A percentile compares a stretch with the other conserved stretches of the same genome.
phyloP scores from a whole-genome alignment of 2,888 invertebrate species.

The Pocota personata region DNA sequence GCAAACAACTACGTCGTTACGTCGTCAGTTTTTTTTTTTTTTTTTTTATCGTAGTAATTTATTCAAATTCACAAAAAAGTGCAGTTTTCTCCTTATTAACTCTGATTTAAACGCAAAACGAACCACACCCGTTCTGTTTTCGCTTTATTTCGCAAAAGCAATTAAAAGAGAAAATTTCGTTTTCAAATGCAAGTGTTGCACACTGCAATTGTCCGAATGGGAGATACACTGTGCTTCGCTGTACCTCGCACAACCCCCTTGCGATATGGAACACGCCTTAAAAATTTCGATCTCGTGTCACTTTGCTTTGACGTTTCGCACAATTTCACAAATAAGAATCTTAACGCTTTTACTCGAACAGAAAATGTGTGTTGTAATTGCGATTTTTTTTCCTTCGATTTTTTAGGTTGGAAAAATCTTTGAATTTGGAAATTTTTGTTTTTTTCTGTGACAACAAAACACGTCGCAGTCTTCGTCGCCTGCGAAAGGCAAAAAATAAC shows the following conservation, averaged over 20 bases:
- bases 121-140: constrained; percentile 58
- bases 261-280: constrained; percentile 64
- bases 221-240: constrained; percentile 24
- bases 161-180: constrained; percentile 44
- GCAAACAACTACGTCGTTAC: constrained; percentile 56
- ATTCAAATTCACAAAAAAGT: constrained; percentile 36
- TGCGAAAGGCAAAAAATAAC: constrained; percentile 64
- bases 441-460: constrained; percentile 70
- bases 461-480: constrained; percentile 68
- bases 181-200: constrained; percentile 68
- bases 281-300: constrained; percentile 63
- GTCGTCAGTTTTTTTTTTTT: constrained; percentile 10
- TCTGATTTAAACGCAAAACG: neutral
- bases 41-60: constrained; percentile 15
- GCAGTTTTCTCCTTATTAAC: constrained; percentile 25
- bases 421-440: constrained; percentile 26
- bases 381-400: neutral
- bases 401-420: constrained; percentile 21
- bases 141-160: constrained; percentile 25
- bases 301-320: constrained; percentile 42
- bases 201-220: constrained; percentile 51
- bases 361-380: constrained; percentile 34
- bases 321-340: constrained; percentile 14
- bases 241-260: constrained; percentile 19
- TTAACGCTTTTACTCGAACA: constrained; percentile 11